Evolutionary conservation across 2,888 invertebrate genomes (phyloP), one percentile per base, ranked within the genome.

Genomic region (Adelognathus sp.): DNA sequence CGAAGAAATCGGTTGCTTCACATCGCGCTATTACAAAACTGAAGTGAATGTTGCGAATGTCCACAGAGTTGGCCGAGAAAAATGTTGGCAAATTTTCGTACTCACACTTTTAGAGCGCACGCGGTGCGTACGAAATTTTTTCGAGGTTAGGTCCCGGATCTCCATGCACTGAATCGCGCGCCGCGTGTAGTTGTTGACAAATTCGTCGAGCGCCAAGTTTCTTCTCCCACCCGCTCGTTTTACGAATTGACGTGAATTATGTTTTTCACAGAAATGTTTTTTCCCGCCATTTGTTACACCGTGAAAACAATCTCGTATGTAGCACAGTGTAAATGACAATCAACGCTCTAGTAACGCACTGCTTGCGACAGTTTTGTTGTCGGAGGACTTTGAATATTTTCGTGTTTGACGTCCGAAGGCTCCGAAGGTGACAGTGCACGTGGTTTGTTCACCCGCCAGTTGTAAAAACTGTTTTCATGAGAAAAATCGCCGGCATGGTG

Each of bases 351-450:
- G 18, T 24, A 21, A 11, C 1, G 3, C 41, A 24, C 3, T 61
- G 0, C 14, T 9, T 4, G 2, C 18, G 14, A 14, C 36, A 16
- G 1, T 41, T 27, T 9, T 18, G 61, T 21, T 18, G 5, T 44
- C 21, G 14, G 41, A 60, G 9, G 27, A 11, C 11, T 61, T 41
- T 5, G 7, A 31, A 29, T 5, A 36, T 36, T 36, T 1, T 36
- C 1, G n/a, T 58, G 16, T 46, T 24, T 46, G 46, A 58, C 14
- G 46, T 50, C 46, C 36, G n/a, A 60, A 36, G 9, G 21, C 44
- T 50, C 46, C 36, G n/a, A 60, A 36, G 9, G 21, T 46, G 33
- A 14, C 2, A 36, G 24, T 14, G 33, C 73, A 77, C 77, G 72
- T 77, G 76, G 27, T 39, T 63, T 60, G 1, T 16, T 33, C 14